Conservation (phyloP, 2,113 vertebrate genomes). For the Xenus cinereus region DNA sequence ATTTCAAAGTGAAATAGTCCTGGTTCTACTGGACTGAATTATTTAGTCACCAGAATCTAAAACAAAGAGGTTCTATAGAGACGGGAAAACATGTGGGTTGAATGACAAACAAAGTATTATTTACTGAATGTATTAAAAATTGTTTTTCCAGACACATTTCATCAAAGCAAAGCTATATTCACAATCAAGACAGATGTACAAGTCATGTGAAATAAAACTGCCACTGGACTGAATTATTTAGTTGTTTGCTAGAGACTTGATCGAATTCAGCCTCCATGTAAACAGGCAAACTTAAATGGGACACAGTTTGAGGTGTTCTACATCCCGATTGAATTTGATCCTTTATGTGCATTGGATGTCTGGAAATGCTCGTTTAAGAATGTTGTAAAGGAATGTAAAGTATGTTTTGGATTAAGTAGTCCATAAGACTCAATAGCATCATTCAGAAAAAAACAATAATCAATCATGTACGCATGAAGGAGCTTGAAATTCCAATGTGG, state of each 20-base stretch:
- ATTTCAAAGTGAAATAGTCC: constrained; percentile 21
- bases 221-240: constrained; percentile 63
- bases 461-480: background rate
- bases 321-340: constrained; percentile 1
- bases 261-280: constrained; percentile 25
- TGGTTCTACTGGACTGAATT: constrained; percentile 33
- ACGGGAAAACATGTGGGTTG: constrained; percentile 9
- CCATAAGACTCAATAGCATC: background rate
- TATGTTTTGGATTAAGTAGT: background rate
- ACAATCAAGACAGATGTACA: constrained; percentile 43
- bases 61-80: constrained; percentile 43
- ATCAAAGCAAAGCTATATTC: constrained; percentile 53
- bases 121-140: constrained; percentile 58
- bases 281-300: constrained; percentile 41
- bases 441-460: background rate
- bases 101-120: constrained; percentile 52
- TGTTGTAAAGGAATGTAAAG: background rate
- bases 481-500: background rate
- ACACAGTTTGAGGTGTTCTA: constrained; percentile 11
- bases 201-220: constrained; percentile 53
- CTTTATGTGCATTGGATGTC: background rate
- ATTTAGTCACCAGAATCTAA: constrained; percentile 29
- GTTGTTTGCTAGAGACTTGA: constrained; percentile 43
- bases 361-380: constrained; percentile 23
- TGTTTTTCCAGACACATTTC: constrained; percentile 54